These are phyloP conservation scores for Microctenopoma lineatum DNA, from an alignment of 2,797 vertebrate genomes.

Conservation along the genomic window DNA sequence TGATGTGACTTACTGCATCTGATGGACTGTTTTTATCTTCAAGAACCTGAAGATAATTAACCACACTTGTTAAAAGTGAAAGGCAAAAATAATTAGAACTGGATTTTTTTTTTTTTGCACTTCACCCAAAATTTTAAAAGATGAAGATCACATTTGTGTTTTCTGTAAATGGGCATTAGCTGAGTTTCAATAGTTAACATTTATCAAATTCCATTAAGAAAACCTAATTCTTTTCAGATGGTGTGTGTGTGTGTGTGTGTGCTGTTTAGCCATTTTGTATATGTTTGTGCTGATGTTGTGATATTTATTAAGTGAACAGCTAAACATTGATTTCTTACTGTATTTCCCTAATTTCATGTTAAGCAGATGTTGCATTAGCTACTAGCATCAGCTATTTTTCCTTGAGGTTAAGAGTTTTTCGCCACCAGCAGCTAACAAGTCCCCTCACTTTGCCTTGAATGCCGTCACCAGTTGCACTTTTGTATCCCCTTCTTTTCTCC, in stretches of 20 bases:
- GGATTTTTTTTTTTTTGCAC: no score
- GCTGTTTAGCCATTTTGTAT: no score
- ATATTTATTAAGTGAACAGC: no score
- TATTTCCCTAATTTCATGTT: not conserved
- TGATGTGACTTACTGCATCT: no score
- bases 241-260: no score
- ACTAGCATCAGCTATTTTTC: constrained; percentile 2
- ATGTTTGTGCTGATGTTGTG: no score
- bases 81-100: not conserved
- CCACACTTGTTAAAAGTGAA: not conserved
- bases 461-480: constrained; percentile 80
- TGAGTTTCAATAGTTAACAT: no score
- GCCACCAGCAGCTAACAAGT: constrained; percentile 72
- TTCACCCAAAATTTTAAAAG: no score
- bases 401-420: constrained; percentile 9
- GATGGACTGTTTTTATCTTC: not conserved
- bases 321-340: not conserved
- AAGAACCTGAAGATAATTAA: not conserved
- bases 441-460: constrained; percentile 67
- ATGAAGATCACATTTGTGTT: no score
- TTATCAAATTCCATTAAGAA: no score
- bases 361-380: not conserved
- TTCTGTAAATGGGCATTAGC: no score
- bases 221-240: no score
- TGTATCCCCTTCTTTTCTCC: constrained; percentile 72